Percentiles rank a stretch among this genome's conserved stretches.
Conservation (phyloP, 2,888 invertebrate species). For the Sussaba pulchella region DNA sequence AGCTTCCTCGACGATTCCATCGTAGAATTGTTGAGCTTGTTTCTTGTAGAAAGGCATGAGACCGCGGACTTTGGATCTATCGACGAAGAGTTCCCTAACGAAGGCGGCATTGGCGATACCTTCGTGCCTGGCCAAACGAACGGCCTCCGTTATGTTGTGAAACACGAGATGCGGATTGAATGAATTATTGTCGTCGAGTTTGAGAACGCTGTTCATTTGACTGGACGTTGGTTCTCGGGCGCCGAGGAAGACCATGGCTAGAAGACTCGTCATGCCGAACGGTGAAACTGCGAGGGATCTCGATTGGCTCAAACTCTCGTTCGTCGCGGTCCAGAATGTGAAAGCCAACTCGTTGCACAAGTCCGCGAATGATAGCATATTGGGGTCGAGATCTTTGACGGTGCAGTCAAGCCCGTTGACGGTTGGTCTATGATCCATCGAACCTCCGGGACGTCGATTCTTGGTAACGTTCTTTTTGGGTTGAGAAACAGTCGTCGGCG, state of each 20-base stretch:
- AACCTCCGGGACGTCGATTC: conserved; percentile 82
- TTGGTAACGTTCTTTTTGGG: conserved; percentile 81
- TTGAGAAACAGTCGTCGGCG: conserved; percentile 52
- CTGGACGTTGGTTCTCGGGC: conserved; percentile 94
- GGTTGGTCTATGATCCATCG: conserved; percentile 85
- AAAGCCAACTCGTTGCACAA: conserved; percentile 95
- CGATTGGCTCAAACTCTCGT: conserved; percentile 89
- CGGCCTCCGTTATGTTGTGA: conserved; percentile 93
- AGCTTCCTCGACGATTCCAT: conserved; percentile 94
- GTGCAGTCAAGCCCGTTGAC: conserved; percentile 91
- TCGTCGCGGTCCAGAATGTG: conserved; percentile 91
- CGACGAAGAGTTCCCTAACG: conserved; percentile 93
- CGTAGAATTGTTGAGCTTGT: conserved; percentile 94
- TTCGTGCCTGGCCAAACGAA: conserved; percentile 88
- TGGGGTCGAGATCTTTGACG: conserved; percentile 89
- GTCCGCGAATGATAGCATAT: conserved; percentile 91
- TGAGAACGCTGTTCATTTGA: conserved; percentile 95
- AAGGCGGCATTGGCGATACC: conserved; percentile 93
- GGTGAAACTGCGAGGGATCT: conserved; percentile 93
- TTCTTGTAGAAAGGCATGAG: conserved; percentile 95
- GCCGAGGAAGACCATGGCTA: conserved; percentile 96
- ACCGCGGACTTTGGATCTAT: conserved; percentile 90
- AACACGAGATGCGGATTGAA: conserved; percentile 95
- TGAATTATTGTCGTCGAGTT: conserved; percentile 94
- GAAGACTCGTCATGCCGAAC: conserved; percentile 93